Evolutionary conservation across 2,113 vertebrate species (phyloP), one percentile per base, ranked within the genome.

Genomic region (Elgaria multicarinata): DNA sequence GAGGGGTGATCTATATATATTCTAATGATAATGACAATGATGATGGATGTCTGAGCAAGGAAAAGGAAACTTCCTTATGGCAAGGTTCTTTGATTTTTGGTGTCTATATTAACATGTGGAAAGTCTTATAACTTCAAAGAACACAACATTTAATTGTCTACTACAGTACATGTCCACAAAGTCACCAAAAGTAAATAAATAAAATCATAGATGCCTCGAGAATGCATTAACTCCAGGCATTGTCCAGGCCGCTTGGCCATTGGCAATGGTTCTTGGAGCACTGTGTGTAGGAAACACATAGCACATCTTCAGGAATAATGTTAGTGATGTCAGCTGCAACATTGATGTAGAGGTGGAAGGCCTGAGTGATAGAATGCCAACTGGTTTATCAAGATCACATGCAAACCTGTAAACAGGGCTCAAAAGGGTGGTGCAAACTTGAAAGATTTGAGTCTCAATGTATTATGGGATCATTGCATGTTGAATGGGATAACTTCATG

Each of bases 61-160:
- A 55, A 69, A 50, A 64, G 14, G 39, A 22, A 10, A 42, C 6
- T 7, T 46, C 24, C 5, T 74, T 83, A 80, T 85, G 90, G 55
- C 55, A 53, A 72, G 85, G 90, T 91, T 84, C 85, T 91, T 46
- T 26, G 36, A 39, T 87, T 92, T 67, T 0, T 72, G 22, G 79
- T 93, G 91, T 86, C 93, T 94, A 71, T 94, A 83, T 74, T 92
- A 79, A 93, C 85, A 66, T 87, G 72, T 90, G 86, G n/a, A 82
- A 94, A 94, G 85, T 86, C 91, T 83, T 91, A 89, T 81, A 85
- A 87, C 85, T 8, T 93, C 86, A 92, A 85, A 91, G 87, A 91
- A 92, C 89, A 66, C 1, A 20, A 55, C 42, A 85, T 85, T 93
- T 92, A 89, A 84, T 92, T 89, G 86, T 0, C 16, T 53, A 62